Base-by-base conservation (phyloP, 2,113 vertebrate genomes). In the Etheostoma cragini region DNA sequence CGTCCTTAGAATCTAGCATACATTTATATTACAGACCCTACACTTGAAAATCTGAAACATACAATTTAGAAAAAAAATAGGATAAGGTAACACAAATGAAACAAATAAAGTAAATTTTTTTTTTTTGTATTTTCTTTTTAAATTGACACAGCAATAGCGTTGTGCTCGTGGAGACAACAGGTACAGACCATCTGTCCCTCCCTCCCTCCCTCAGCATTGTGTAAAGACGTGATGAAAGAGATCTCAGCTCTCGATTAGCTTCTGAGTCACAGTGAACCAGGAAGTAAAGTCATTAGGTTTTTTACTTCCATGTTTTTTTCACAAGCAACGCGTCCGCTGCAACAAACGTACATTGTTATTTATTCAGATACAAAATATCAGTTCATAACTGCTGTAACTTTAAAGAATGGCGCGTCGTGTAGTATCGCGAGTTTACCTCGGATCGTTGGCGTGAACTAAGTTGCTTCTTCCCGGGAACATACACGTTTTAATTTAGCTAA, bases 361-460 rank as follows among this genome's bases (percentile, higher is more conserved):
- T 16, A 15, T 8, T 35, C 35, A 47, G 12, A 3, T 3, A 30
- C 17, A 45, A 7, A 30, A 30, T 30, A 30, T 30, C 30, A 3
- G 33, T 47, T 26, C 10, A 1, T 22, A 12, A 57, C 15, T 24
- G 14, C 71, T 73, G 46, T 21, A 50, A 69, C 35, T 72, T 81
- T 57, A 19, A 65, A 21, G 7, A 8, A 61, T 45, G 13, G 33
- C 13, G 24, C 58, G 30, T 17, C 21, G 1, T 47, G 54, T 52
- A 85, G 16, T 93, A 83, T 92, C 90, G 92, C 92, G 90, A 90
- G 88, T 6, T 81, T 82, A 10, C 16, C 14, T 12, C 24, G 12
- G 8, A 5, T 61, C 15, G 1, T 50, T 22, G 33, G 38, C 61
- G 81, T 61, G 80, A 80, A 11, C 16, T 6, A 1, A 7, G 15